phyloP scores from a whole-genome alignment of 2,888 invertebrate genomes.

The Celastrina argiolus region DNA sequence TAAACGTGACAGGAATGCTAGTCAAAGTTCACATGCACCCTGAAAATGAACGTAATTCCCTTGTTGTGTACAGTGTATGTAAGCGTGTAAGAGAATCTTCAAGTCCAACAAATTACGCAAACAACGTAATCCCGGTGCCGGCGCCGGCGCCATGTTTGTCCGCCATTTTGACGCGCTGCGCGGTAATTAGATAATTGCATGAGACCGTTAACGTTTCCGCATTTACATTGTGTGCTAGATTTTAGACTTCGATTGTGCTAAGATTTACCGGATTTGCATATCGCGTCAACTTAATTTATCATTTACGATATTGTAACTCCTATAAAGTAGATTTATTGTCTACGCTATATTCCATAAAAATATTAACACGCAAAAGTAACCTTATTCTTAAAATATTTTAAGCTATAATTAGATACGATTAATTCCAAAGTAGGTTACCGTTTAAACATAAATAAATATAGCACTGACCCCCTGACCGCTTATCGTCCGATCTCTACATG shows the following conservation, averaged over 20 bases:
- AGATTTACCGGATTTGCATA: not conserved
- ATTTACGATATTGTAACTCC: not conserved
- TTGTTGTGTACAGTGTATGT: slow-evolving; percentile 25
- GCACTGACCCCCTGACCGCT: not conserved
- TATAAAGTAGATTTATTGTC: not conserved
- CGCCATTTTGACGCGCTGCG: slow-evolving; percentile 47
- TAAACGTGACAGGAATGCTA: not conserved
- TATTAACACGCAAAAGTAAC: not conserved
- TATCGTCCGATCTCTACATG: slow-evolving; percentile 8
- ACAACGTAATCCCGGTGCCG: slow-evolving; percentile 53
- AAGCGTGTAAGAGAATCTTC: slow-evolving; percentile 39
- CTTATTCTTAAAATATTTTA: not conserved
- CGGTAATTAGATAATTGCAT: slow-evolving; percentile 66
- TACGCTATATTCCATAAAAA: not conserved
- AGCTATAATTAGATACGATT: not conserved
- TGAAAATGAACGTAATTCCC: slow-evolving; percentile 28
- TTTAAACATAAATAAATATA: slow-evolving; percentile 15
- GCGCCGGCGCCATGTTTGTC: slow-evolving; percentile 46
- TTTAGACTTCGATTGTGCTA: slow-evolving; percentile 21
- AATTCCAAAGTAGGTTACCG: slow-evolving; percentile 11
- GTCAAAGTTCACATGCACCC: not conserved
- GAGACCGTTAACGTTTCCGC: slow-evolving; percentile 47
- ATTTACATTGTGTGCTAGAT: slow-evolving; percentile 41
- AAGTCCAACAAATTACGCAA: slow-evolving; percentile 60
- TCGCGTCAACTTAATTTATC: not conserved